Percentiles rank a stretch among this genome's conserved stretches.
These are phyloP conservation scores for Drosophila yooni DNA, from an alignment of 2,888 invertebrate genomes.

Conservation along the genomic window DNA sequence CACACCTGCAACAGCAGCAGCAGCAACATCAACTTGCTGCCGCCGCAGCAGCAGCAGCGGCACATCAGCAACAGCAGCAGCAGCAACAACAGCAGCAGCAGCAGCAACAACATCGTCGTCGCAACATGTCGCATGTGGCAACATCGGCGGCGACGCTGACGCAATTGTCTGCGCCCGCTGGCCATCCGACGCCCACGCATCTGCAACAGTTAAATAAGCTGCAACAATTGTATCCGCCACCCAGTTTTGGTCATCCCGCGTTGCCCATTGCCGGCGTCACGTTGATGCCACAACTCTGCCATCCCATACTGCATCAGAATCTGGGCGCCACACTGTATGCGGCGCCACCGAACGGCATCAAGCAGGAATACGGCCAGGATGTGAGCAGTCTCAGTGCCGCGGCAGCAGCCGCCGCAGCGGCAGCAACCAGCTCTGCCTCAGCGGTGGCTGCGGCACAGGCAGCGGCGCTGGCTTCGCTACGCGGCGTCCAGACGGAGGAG, in stretches of 20 bases:
- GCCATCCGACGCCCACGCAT: conserved; percentile 69
- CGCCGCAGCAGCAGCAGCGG: conserved; percentile 43
- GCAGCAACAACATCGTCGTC: conserved; percentile 60
- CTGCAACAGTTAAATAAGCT: conserved; percentile 80
- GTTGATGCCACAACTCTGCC: conserved; percentile 82
- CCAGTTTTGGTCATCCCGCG: conserved; percentile 81
- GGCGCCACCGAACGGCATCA: conserved; percentile 81
- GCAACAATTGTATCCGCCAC: conserved; percentile 80
- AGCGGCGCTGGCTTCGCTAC: conserved; percentile 63
- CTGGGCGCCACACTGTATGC: conserved; percentile 78
- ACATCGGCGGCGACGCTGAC: conserved; percentile 55
- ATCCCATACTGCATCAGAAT: conserved; percentile 82
- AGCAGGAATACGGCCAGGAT: conserved; percentile 80
- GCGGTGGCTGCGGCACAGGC: conserved; percentile 72
- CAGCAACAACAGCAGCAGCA: conserved; percentile 43
- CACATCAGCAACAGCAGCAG: conserved; percentile 48
- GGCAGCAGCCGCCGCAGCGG: conserved; percentile 42
- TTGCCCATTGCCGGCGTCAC: conserved; percentile 81
- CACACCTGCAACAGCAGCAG: conserved; percentile 48
- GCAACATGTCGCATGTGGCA: conserved; percentile 61
- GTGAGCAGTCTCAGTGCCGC: conserved; percentile 54
- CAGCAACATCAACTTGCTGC: conserved; percentile 49
- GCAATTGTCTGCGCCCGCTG: conserved; percentile 53
- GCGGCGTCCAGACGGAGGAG: conserved; percentile 65
- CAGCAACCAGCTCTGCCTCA: conserved; percentile 53